Percentiles rank a stretch among this genome's conserved stretches.
These are phyloP conservation scores for Pyralis farinalis DNA, from an alignment of 2,888 invertebrate genomes.

Conservation along the genomic window DNA sequence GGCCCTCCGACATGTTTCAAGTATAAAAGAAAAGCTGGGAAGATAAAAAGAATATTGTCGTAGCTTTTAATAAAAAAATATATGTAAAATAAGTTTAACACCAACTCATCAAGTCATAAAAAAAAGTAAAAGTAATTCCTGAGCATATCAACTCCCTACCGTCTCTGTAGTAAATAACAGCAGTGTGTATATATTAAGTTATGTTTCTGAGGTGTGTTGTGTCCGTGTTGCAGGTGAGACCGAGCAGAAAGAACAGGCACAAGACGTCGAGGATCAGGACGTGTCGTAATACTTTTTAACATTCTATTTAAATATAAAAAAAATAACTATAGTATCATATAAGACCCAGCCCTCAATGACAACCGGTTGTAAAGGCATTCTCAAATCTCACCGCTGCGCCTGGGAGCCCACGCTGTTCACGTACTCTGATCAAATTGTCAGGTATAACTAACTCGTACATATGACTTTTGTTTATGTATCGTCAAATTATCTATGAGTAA, in stretches of 20 bases:
- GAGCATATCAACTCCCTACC: too few relatives aligned
- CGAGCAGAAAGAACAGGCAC: slow-evolving; percentile 94
- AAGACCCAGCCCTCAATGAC: slow-evolving; percentile 72
- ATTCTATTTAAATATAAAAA: slow-evolving; percentile 70
- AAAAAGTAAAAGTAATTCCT: too few relatives aligned
- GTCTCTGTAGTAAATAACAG: too few relatives aligned
- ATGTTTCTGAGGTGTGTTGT: background rate
- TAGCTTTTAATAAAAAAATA: too few relatives aligned
- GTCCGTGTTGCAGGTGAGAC: slow-evolving; percentile 85
- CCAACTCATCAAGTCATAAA: too few relatives aligned
- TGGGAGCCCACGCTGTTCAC: background rate
- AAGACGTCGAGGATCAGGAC: slow-evolving; percentile 97
- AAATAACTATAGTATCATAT: slow-evolving; percentile 77
- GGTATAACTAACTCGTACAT: slow-evolving; percentile 28
- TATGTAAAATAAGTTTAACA: too few relatives aligned
- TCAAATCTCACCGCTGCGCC: slow-evolving; percentile 2
- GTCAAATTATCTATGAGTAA: slow-evolving; percentile 63
- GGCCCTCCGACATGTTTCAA: slow-evolving; percentile 99
- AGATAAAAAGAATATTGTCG: too few relatives aligned
- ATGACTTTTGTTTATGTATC: slow-evolving; percentile 50
- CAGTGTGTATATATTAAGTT: too few relatives aligned
- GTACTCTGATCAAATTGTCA: slow-evolving; percentile 30
- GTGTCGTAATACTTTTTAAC: slow-evolving; percentile 90
- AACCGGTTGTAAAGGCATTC: slow-evolving; percentile 48
- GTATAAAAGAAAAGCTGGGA: too few relatives aligned